Evolutionary conservation across 2,113 vertebrate genomes (phyloP), one percentile per base, ranked within the genome.

Genomic region (Megaleporinus macrocephalus): DNA sequence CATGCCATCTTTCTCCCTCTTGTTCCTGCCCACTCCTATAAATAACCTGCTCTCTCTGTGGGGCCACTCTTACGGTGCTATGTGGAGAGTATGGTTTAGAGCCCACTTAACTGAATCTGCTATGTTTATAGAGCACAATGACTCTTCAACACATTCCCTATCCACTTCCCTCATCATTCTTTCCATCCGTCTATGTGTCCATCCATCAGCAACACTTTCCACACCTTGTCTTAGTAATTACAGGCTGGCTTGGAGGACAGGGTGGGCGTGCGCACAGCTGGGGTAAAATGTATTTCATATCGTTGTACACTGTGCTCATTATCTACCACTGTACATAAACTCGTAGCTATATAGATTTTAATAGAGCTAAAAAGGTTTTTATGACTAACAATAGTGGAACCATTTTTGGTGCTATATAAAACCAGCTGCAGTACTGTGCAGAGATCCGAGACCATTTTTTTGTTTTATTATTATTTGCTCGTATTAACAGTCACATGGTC

Each of bases 161-260:
- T 86, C 80, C 78, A 78, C 22, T 62, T 66, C 26, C 57, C 11
- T 61, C 70, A 63, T 22, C 41, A 30, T 47, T 74, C 59, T 36
- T 33, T 72, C 68, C 16, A 59, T 57, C 62, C 82, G 49, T 47
- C 82, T 44, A 68, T 76, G 73, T 57, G 12, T 69, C 80, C 62
- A 36, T 73, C 59, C 69, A 69, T 55, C 24, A 73, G 61, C 53
- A 77, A 61, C 36, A 68, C 79, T 81, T 76, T 80, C 77, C 49
- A 44, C 44, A 29, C 30, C 66, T 59, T n/a, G 65, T 73, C 68
- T 78, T 61, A 76, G 76, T 81, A 81, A 88, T 83, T 83, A 71
- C 62, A 78, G 65, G 36, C 75, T 66, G 24, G 36, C 59, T 51
- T 83, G 72, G 49, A 79, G 57, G 44, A 83, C n/a, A 18, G 30